Conservation (phyloP, 2,113 vertebrate species). For the Mola mola region DNA sequence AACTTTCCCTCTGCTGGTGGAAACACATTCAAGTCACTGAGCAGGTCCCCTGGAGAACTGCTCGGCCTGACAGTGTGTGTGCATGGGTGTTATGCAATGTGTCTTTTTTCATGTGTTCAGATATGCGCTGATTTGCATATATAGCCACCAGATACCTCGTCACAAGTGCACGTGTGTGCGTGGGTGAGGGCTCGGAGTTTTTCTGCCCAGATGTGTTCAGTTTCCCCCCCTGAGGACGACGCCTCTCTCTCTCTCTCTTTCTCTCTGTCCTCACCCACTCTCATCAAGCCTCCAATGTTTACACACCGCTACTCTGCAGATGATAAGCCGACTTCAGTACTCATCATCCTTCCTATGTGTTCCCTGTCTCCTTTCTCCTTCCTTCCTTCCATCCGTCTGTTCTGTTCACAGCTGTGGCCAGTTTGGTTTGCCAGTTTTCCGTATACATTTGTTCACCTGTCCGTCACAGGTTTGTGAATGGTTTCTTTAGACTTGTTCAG, state of each 20-base stretch:
- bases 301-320: constrained; percentile 62
- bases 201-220: constrained; percentile 71
- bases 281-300: constrained; percentile 68
- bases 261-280: constrained; percentile 43
- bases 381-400: constrained; percentile 8
- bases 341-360: constrained; percentile 44
- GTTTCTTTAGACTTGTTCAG: too few species aligned
- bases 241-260: constrained; percentile 23
- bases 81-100: constrained; percentile 12
- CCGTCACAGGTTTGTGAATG: too few species aligned
- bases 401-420: constrained; percentile 4
- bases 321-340: constrained; percentile 68
- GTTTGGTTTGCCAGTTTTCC: not conserved
- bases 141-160: too few species aligned
- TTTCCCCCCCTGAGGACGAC: constrained; percentile 64
- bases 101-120: constrained; percentile 7
- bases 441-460: too few species aligned
- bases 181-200: constrained; percentile 40
- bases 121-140: too few species aligned
- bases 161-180: too few species aligned
- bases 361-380: constrained; percentile 43
- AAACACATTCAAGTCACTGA: constrained; percentile 49
- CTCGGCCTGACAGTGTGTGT: constrained; percentile 13
- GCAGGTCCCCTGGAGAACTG: constrained; percentile 57
- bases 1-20: constrained; percentile 48